These are phyloP conservation scores for Cephus runcator DNA, from an alignment of 2,888 invertebrate genomes.

Conservation along the genomic window DNA sequence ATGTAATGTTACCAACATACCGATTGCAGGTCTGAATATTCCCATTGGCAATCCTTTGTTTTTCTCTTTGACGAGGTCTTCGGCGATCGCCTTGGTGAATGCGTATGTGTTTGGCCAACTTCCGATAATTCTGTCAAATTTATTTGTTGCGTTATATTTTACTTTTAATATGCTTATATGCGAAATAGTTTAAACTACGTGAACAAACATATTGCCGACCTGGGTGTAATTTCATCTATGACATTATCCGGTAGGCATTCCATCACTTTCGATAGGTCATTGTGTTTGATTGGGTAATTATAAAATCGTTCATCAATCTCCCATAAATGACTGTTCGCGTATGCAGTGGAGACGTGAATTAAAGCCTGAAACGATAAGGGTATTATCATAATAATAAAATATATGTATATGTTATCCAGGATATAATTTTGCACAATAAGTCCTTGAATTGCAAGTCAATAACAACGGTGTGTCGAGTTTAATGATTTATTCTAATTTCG, in stretches of 20 bases:
- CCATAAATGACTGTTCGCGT: slow-evolving; percentile 65
- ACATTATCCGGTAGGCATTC: slow-evolving; percentile 68
- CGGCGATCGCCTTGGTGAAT: slow-evolving; percentile 86
- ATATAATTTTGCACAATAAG: background rate
- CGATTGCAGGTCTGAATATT: slow-evolving; percentile 85
- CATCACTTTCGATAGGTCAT: slow-evolving; percentile 65
- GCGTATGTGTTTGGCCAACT: slow-evolving; percentile 88
- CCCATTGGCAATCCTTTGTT: slow-evolving; percentile 75
- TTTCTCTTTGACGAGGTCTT: slow-evolving; percentile 73
- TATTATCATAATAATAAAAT: background rate
- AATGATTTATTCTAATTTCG: background rate
- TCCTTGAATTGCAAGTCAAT: background rate
- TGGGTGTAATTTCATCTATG: slow-evolving; percentile 67
- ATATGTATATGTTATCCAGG: background rate
- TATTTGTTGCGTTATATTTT: slow-evolving; percentile 23
- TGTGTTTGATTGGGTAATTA: slow-evolving; percentile 68
- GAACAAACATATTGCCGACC: slow-evolving; percentile 64
- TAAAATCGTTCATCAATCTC: slow-evolving; percentile 78
- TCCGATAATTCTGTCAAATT: slow-evolving; percentile 67
- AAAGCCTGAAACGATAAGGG: slow-evolving; percentile 48
- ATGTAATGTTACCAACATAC: slow-evolving; percentile 53
- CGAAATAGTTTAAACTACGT: background rate
- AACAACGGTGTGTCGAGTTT: background rate
- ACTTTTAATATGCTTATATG: slow-evolving; percentile 19
- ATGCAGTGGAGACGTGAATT: slow-evolving; percentile 64